Percentiles rank a stretch among this genome's conserved stretches.
Conservation (phyloP, 2,113 vertebrate genomes). For the Hipposideros armiger region DNA sequence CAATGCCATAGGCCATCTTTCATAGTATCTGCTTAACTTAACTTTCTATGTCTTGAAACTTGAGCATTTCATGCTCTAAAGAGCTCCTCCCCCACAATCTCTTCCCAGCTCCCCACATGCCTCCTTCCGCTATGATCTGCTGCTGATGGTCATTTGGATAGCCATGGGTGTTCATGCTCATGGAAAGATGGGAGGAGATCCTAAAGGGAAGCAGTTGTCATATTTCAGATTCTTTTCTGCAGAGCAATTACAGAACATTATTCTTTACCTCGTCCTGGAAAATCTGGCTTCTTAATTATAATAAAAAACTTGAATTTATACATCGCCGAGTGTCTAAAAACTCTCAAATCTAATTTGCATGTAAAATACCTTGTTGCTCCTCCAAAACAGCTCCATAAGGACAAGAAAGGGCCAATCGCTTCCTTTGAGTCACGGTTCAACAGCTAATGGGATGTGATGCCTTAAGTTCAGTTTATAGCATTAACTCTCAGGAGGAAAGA, state of each 20-base stretch:
- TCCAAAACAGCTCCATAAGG: neutral
- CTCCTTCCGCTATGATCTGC: neutral
- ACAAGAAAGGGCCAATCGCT: neutral
- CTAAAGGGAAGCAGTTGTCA: neutral
- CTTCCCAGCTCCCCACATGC: neutral
- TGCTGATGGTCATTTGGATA: neutral
- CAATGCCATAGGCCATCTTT: neutral
- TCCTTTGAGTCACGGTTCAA: neutral
- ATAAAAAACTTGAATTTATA: neutral
- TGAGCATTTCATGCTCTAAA: neutral
- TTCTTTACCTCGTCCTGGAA: neutral
- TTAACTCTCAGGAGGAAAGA: neutral
- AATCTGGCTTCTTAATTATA: neutral
- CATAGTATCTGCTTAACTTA: too few species aligned
- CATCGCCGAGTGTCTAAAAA: neutral
- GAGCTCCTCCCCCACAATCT: accelerated
- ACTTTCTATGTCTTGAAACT: neutral
- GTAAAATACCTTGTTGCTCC: neutral
- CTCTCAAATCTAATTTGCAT: neutral
- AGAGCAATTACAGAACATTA: neutral
- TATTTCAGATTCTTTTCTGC: neutral
- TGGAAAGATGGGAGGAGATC: accelerated
- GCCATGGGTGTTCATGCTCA: too few species aligned
- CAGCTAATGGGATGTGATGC: neutral
- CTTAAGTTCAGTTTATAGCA: neutral